These are phyloP conservation scores for Poecilus cupreus DNA, from an alignment of 2,888 invertebrate genomes.

Conservation along the genomic window DNA sequence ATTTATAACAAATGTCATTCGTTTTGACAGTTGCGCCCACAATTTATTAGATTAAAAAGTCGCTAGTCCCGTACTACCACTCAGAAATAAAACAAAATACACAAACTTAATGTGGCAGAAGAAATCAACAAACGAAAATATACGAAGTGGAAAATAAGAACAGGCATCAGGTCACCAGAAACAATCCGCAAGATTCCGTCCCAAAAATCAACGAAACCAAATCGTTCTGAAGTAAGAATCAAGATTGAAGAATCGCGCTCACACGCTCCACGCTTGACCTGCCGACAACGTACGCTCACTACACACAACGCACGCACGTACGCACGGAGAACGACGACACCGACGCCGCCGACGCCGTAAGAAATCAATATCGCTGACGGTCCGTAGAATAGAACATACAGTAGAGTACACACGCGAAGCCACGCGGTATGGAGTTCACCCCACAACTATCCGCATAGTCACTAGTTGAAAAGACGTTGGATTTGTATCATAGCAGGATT, in stretches of 20 bases:
- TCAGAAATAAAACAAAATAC: not conserved
- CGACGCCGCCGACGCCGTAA: constrained; percentile 14
- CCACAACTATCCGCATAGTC: no score
- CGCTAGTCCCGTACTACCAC: not conserved
- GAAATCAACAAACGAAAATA: not conserved
- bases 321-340: constrained; percentile 10
- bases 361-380: constrained; percentile 53
- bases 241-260: not conserved
- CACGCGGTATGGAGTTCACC: not conserved
- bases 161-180: not conserved
- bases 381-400: not conserved
- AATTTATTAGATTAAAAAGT: no score
- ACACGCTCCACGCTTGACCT: constrained; percentile 45
- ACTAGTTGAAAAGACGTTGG: not conserved
- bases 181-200: not conserved
- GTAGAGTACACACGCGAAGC: not conserved
- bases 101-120: not conserved
- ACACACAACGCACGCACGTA: constrained; percentile 14
- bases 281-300: not conserved
- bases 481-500: not conserved
- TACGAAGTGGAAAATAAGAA: not conserved
- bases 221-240: no score
- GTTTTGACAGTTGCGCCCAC: no score
- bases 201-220: not conserved
- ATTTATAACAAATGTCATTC: no score